phyloP scores from a whole-genome alignment of 1,140 invertebrate genomes.

The Heterodera schachtii region DNA sequence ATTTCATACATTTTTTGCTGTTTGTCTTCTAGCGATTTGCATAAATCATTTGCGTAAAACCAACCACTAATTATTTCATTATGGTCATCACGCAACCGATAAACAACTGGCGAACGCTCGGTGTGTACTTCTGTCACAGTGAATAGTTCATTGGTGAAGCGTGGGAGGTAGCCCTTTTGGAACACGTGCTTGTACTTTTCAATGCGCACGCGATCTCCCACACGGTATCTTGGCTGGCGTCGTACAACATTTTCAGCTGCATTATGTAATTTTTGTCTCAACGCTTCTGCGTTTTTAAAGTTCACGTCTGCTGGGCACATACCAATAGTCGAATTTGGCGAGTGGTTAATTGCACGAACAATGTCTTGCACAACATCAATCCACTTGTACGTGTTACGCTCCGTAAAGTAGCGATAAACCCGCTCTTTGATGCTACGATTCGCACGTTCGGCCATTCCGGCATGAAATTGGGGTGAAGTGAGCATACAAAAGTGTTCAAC shows the following conservation, averaged over 20 bases:
- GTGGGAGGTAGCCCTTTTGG: conserved; percentile 28
- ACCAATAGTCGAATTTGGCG: background rate
- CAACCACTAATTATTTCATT: conserved; percentile 21
- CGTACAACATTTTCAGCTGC: background rate
- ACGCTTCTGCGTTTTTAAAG: conserved; percentile 30
- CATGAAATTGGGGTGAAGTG: too few species aligned
- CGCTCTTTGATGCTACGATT: too few species aligned
- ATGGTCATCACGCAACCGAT: background rate
- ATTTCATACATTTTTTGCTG: conserved; percentile 10
- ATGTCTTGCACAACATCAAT: conserved; percentile 28
- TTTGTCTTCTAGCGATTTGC: conserved; percentile 44
- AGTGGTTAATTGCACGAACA: too few species aligned
- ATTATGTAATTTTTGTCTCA: background rate
- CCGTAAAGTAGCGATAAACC: background rate
- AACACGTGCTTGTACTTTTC: conserved; percentile 34
- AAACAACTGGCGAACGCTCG: background rate
- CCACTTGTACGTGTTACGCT: conserved; percentile 37
- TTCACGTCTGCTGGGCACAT: conserved; percentile 34
- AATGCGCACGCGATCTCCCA: conserved; percentile 26
- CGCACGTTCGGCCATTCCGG: too few species aligned
- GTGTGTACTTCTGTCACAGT: conserved; percentile 15
- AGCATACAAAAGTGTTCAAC: too few species aligned
- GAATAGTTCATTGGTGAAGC: conserved; percentile 38
- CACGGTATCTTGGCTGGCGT: background rate
- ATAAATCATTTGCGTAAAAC: conserved; percentile 34